Conservation (phyloP, 1,140 invertebrate genomes). For the Drosophila dunni region DNA sequence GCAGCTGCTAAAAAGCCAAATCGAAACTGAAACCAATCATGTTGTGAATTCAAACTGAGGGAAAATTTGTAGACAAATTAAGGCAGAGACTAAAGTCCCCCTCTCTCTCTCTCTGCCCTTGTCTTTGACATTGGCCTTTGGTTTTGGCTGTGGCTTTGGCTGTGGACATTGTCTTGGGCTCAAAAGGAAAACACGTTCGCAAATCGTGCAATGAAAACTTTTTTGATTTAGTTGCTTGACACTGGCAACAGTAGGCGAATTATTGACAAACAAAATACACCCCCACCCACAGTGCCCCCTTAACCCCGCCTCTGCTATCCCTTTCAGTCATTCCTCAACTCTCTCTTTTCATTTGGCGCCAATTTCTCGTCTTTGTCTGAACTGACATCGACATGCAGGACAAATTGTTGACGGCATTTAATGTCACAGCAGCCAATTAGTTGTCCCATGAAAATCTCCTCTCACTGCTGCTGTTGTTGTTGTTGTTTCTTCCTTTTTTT, state of each 20-base stretch:
- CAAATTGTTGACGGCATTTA: constrained; percentile 83
- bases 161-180: neutral
- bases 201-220: constrained; percentile 68
- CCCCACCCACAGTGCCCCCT: neutral
- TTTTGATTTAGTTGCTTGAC: constrained; percentile 64
- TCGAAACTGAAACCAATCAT: constrained; percentile 44
- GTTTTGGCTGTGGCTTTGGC: constrained; percentile 41
- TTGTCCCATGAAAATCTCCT: constrained; percentile 78
- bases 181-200: constrained; percentile 67
- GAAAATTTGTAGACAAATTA: constrained; percentile 81
- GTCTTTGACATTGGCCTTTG: constrained; percentile 37
- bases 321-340: constrained; percentile 24
- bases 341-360: constrained; percentile 67
- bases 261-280: constrained; percentile 68
- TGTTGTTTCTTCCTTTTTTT: constrained; percentile 36
- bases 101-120: neutral
- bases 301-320: constrained; percentile 27
- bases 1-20: constrained; percentile 53
- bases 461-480: constrained; percentile 54
- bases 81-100: constrained; percentile 71
- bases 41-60: constrained; percentile 43
- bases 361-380: constrained; percentile 57
- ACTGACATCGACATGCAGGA: constrained; percentile 79
- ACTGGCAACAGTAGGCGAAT: constrained; percentile 63
- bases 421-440: constrained; percentile 83